A percentile compares a stretch with the other conserved stretches of the same genome.
These are phyloP conservation scores for Oenanthe melanoleuca DNA, from an alignment of 2,113 vertebrate genomes.

Conservation along the genomic window DNA sequence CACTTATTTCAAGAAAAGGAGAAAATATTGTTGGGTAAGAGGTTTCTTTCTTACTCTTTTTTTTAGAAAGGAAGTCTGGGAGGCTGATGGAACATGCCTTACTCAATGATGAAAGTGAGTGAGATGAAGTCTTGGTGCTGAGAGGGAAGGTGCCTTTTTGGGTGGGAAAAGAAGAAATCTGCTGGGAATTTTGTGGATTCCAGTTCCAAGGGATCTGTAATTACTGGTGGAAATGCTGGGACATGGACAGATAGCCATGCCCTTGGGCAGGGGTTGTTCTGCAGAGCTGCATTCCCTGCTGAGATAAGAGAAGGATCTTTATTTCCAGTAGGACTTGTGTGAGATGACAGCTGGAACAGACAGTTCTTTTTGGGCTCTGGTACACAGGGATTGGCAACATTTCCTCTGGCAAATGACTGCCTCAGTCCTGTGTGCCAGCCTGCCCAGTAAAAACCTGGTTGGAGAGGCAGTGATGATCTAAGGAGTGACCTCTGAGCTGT, in stretches of 20 bases:
- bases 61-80: constrained; percentile 77
- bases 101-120: constrained; percentile 97
- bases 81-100: constrained; percentile 94
- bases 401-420: not conserved
- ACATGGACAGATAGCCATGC: not conserved
- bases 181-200: not conserved
- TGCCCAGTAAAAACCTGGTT: not conserved
- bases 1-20: not conserved
- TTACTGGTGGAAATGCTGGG: not conserved
- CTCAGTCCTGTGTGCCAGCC: not conserved
- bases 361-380: not conserved
- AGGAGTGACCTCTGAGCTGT: not conserved
- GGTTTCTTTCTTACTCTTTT: constrained; percentile 26
- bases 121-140: not conserved
- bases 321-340: not conserved
- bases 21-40: not conserved
- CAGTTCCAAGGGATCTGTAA: not conserved
- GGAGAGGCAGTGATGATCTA: not conserved
- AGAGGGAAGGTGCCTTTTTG: not conserved
- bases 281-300: not conserved
- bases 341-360: constrained; percentile 7
- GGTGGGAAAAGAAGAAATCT: not conserved
- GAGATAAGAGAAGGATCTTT: constrained; percentile 15
- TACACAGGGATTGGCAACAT: not conserved
- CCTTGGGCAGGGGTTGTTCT: not conserved